Evolutionary conservation across 2,113 vertebrate species (phyloP), one percentile per base, ranked within the genome.

Genomic region (Aleadryas rufinucha): DNA sequence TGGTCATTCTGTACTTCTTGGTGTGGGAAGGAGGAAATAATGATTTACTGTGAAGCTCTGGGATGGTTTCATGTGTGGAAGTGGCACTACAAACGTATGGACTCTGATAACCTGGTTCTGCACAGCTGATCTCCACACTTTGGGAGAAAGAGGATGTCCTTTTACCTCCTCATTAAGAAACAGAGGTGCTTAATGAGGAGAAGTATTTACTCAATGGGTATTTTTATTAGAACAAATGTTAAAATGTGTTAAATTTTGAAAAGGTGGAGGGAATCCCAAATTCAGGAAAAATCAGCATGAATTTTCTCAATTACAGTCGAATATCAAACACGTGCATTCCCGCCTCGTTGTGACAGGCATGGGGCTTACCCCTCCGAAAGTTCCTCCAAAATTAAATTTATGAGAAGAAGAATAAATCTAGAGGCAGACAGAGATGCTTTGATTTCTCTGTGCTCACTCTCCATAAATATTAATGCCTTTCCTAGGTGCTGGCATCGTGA

Each of bases 391-490:
- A 93, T 78, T 80, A 91, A 72, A 85, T 94, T 87, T 66, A 49
- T 66, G 39, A 83, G 65, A 69, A 59, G 20, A 13, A 52, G 66
- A 89, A 81, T 72, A 95, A 89, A 93, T 53, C 9, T 6, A 89
- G 80, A 87, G 30, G 17, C 33, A 95, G 86, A 54, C 45, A 84
- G 87, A 81, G 27, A 44, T 3, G 9, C 64, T 94, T 81, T 94
- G 89, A 95, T 90, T 95, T 75, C 93, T 95, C 95, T 93, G 87
- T 91, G 79, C 78, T 97, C 41, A 10, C 22, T 80, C 22, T 8
- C 35, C 27, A 97, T 96, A 75, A 93, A 97, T 97, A 94, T 92
- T 92, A 84, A 95, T 94, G 53, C 20, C 35, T 83, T 96, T 82
- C 63, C 88, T 57, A 75, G 91, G 82, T 70, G 47, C 65, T 97